Evolutionary conservation across 2,888 invertebrate species (phyloP), one percentile per base, ranked within the genome.

Genomic region (Dasypogon diadema): DNA sequence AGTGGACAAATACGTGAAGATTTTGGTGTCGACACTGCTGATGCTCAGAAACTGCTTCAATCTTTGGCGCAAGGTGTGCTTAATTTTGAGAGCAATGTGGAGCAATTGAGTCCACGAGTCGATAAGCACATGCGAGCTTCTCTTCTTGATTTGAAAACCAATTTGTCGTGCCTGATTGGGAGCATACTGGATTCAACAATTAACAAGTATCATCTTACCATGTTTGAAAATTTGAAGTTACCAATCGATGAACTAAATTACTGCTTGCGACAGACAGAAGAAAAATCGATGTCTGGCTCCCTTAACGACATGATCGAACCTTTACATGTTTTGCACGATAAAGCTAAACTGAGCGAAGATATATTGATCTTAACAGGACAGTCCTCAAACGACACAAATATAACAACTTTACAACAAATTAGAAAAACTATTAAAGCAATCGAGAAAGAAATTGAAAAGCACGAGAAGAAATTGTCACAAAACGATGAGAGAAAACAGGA

Each of bases 141-240:
- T 4, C 87, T 87, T 80, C 83, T 79, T 48, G 83, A 77, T 84
- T 87, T 84, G 82, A 90, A 83, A 85, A 88, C 86, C 82, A 83
- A 89, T 79, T 82, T 90, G 16, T 89, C 90, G 0, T 87, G 88
- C 78, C 83, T 89, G 8, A 85, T 90, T 74, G 89, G 90, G 82
- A 88, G 88, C 77, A 88, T 90, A 2, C 86, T 90, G 74, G 89
- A 90, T 79, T 82, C 81, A 18, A 82, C 84, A 6, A 81, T 86
- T 1, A 82, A 83, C 22, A 83, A 83, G 24, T 83, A 84, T 74
- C 84, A 85, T 55, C 80, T 89, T 3, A 84, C 85, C 4, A 84
- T 88, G 5, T 81, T 89, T 12, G 88, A 89, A 77, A 87, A 85
- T 79, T 80, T 89, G 0, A 86, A 87, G 34, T 87, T 87, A 51